phyloP scores from a whole-genome alignment of 2,888 invertebrate genomes.

The Andrena bicolor region DNA sequence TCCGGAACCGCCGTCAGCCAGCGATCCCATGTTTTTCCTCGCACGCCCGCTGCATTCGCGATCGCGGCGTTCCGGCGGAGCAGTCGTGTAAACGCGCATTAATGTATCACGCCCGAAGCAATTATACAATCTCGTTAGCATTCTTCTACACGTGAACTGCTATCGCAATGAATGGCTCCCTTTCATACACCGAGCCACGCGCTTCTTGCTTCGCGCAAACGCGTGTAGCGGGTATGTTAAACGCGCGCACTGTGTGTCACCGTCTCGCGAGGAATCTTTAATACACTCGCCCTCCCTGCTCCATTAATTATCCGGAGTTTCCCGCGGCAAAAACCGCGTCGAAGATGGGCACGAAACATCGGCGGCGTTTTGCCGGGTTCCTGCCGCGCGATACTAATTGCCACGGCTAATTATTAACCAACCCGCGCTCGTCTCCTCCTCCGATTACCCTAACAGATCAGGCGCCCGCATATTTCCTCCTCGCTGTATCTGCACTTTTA shows the following conservation, averaged over 20 bases:
- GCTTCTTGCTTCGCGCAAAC: constrained; percentile 57
- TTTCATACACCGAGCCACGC: constrained; percentile 68
- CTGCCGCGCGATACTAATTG: neutral
- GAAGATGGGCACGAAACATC: neutral
- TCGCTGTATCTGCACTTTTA: neutral
- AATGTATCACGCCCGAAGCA: constrained; percentile 57
- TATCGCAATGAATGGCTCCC: constrained; percentile 68
- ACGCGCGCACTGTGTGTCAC: constrained; percentile 23
- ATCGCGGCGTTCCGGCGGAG: constrained; percentile 11
- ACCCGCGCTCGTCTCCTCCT: no score
- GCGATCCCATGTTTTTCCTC: constrained; percentile 33
- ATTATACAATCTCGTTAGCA: constrained; percentile 70
- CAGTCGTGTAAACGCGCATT: constrained; percentile 38
- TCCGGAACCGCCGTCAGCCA: constrained; percentile 48
- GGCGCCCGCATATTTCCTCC: neutral
- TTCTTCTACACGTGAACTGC: constrained; percentile 60
- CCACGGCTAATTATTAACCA: no score
- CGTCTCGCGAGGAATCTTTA: constrained; percentile 13
- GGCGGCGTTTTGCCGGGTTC: neutral
- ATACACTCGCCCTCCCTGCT: constrained; percentile 2
- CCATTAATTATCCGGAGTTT: constrained; percentile 32
- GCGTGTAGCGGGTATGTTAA: constrained; percentile 57
- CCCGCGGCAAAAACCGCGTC: neutral
- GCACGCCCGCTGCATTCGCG: constrained; percentile 28
- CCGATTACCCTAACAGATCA: no score